These are phyloP conservation scores for Proctacanthus coquilletti DNA, from an alignment of 1,140 invertebrate species.

Conservation along the genomic window DNA sequence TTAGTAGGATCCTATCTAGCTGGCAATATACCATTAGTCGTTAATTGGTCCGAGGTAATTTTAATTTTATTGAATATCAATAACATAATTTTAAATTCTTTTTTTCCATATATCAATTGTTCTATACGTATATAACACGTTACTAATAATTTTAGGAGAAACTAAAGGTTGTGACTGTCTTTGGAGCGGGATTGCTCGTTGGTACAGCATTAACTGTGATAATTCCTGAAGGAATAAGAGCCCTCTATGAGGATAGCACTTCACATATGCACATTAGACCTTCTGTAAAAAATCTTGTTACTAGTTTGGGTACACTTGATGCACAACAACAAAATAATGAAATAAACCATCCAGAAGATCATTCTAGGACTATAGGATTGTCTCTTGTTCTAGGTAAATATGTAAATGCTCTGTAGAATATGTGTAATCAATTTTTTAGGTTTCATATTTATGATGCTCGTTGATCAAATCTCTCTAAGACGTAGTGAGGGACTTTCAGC, in stretches of 20 bases:
- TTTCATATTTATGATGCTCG: constrained; percentile 94
- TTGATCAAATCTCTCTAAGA: constrained; percentile 70
- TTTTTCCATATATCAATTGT: constrained; percentile 2
- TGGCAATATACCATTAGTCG: constrained; percentile 83
- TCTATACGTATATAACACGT: no score
- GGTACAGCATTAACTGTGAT: constrained; percentile 96
- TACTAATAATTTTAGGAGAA: constrained; percentile 58
- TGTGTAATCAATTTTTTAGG: constrained; percentile 29
- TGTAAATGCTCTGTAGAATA: neutral
- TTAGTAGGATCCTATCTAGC: constrained; percentile 85
- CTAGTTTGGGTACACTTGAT: no score
- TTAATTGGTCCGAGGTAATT: constrained; percentile 84
- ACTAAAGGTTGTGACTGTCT: constrained; percentile 80
- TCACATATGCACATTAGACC: constrained; percentile 16
- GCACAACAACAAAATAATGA: constrained; percentile 13
- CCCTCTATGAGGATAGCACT: no score
- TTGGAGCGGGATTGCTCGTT: constrained; percentile 94
- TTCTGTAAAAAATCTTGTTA: no score
- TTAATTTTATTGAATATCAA: constrained; percentile 4
- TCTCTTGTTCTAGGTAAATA: constrained; percentile 40
- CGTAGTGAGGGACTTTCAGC: constrained; percentile 42
- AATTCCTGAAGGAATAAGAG: constrained; percentile 93
- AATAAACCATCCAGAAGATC: constrained; percentile 28
- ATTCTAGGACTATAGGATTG: constrained; percentile 45
- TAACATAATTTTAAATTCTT: neutral